Evolutionary conservation across 2,888 invertebrate genomes (phyloP).

Genomic region (Monoplex corrugatus): DNA sequence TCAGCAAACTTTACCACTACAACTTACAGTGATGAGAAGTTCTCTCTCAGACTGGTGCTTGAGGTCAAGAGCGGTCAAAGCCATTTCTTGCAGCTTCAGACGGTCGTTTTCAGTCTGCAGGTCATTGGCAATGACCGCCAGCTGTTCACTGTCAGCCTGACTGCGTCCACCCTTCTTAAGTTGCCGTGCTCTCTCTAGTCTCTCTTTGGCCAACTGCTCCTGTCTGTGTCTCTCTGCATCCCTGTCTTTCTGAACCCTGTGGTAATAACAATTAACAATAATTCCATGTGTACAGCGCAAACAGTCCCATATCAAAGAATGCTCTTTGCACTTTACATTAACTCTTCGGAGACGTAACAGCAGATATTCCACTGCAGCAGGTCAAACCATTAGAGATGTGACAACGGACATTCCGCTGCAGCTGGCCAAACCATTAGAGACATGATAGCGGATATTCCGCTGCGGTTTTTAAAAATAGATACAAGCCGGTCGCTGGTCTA

Average conservation of each 20-base stretch:
- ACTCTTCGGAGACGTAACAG: no score
- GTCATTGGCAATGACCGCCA: conserved; percentile 34
- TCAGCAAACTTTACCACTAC: neutral
- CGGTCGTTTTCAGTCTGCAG: conserved; percentile 59
- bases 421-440: no score
- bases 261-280: neutral
- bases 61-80: conserved; percentile 69
- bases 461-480: no score
- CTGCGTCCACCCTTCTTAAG: conserved; percentile 52
- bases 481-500: no score
- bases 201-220: conserved; percentile 71
- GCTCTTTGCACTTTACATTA: no score
- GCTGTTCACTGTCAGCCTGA: conserved; percentile 29
- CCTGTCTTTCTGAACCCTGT: conserved; percentile 59
- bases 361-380: no score
- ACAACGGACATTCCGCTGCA: no score
- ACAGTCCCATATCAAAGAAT: no score
- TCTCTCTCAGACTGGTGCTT: conserved; percentile 72
- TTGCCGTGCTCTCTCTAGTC: conserved; percentile 69
- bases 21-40: conserved; percentile 68
- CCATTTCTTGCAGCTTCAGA: conserved; percentile 67
- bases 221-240: conserved; percentile 71
- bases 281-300: no score
- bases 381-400: no score
- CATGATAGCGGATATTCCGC: no score